Percentiles rank a stretch among this genome's conserved stretches.
phyloP scores from a whole-genome alignment of 1,140 invertebrate genomes.

The Polyergus mexicanus region DNA sequence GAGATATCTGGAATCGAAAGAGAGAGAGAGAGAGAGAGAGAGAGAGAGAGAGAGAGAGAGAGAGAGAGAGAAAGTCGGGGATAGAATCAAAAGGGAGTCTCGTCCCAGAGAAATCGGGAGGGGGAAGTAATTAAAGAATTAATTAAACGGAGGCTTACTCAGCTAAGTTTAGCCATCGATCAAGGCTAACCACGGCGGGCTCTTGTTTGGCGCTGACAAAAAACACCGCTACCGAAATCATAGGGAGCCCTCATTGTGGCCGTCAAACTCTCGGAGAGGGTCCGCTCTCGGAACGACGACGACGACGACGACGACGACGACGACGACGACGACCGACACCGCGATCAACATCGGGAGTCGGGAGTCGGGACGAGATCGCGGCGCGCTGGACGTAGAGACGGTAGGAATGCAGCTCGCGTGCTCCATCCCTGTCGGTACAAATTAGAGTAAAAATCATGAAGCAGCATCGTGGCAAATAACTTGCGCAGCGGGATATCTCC shows the following conservation, averaged over 20 bases:
- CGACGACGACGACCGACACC: conserved; percentile 18
- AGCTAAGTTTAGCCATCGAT: conserved; percentile 81
- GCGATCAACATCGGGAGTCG: conserved; percentile 37
- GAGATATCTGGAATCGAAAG: conserved; percentile 69
- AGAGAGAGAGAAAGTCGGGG: background rate
- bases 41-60: background rate
- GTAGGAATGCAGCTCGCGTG: conserved; percentile 81
- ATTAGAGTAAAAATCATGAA: conserved; percentile 85
- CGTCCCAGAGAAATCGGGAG: conserved; percentile 20
- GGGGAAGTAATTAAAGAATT: conserved; percentile 82
- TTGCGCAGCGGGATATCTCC: conserved; percentile 81
- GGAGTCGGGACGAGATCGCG: background rate
- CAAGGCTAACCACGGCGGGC: conserved; percentile 77
- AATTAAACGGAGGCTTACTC: conserved; percentile 82
- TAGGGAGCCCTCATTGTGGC: conserved; percentile 76
- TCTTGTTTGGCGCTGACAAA: conserved; percentile 76
- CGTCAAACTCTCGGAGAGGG: conserved; percentile 40
- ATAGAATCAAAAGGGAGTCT: conserved; percentile 6
- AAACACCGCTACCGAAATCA: conserved; percentile 82
- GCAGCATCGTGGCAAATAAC: conserved; percentile 84
- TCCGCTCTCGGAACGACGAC: conserved; percentile 32
- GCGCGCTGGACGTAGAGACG: conserved; percentile 59
- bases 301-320: no score
- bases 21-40: conserved; percentile 6
- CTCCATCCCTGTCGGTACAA: conserved; percentile 84